These are phyloP conservation scores for Platichthys stellatus DNA, from an alignment of 2,113 vertebrate species.

Conservation along the genomic window DNA sequence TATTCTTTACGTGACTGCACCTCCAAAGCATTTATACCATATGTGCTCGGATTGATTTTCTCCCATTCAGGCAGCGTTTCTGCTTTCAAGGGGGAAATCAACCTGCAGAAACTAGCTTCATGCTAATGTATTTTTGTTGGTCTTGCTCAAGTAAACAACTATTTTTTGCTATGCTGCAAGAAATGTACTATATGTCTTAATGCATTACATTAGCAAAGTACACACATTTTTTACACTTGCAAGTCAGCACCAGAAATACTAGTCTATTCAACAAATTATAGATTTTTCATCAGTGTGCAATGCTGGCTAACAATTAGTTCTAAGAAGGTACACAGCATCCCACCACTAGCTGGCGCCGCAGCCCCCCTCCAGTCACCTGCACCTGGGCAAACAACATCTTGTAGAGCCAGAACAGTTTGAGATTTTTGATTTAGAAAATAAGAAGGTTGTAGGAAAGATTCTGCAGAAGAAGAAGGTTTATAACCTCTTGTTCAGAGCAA, in stretches of 20 bases:
- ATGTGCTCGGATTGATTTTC: constrained; percentile 47
- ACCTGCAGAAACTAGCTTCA: constrained; percentile 21
- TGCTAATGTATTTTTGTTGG: constrained; percentile 28
- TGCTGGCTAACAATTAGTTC: too few species aligned
- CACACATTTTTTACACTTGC: background rate
- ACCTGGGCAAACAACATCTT: background rate
- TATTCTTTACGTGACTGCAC: constrained; percentile 39
- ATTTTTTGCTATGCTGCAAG: background rate
- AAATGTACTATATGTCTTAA: constrained; percentile 1
- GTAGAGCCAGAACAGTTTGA: background rate
- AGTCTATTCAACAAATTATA: background rate
- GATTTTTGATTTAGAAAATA: background rate
- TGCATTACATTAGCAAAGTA: background rate
- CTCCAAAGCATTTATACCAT: constrained; percentile 25
- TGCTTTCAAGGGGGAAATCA: constrained; percentile 27
- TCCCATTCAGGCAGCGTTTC: constrained; percentile 21
- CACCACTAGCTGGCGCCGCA: too few species aligned
- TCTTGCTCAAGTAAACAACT: constrained; percentile 12
- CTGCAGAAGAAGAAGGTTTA: too few species aligned
- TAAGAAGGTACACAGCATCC: background rate
- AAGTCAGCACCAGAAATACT: background rate
- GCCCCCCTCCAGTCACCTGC: too few species aligned
- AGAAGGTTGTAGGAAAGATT: too few species aligned
- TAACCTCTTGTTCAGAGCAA: too few species aligned
- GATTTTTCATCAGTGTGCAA: background rate